Conservation (phyloP, 2,888 invertebrate species). For the Pachydiplax longipennis region DNA sequence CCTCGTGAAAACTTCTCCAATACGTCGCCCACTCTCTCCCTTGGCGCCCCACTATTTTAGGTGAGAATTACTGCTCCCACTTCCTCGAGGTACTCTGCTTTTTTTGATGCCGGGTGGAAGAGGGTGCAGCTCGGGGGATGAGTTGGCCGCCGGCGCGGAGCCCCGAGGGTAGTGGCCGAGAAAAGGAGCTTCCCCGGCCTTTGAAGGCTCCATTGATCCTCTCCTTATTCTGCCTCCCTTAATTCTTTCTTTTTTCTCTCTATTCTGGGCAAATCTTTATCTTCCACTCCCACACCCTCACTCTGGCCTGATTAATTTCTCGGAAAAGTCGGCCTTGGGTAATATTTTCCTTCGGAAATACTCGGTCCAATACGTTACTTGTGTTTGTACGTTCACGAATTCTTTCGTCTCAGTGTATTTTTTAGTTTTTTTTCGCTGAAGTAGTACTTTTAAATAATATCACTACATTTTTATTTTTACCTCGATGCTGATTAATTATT, state of each 20-base stretch:
- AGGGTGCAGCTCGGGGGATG: background rate
- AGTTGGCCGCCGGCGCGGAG: background rate
- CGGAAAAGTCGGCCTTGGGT: background rate
- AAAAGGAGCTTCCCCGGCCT: background rate
- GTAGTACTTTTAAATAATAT: too few species aligned
- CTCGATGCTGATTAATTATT: too few species aligned
- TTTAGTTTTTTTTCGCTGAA: too few species aligned
- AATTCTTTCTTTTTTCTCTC: background rate
- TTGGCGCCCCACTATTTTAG: background rate
- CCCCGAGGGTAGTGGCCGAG: background rate
- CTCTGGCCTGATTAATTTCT: background rate
- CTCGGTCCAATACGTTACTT: too few species aligned
- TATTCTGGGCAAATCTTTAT: background rate
- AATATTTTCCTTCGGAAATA: too few species aligned
- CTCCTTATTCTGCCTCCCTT: background rate
- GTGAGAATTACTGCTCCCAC: background rate
- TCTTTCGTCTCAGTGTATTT: too few species aligned
- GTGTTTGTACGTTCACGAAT: too few species aligned
- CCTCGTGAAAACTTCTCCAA: background rate
- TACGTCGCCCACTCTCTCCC: background rate
- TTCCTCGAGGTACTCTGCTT: background rate
- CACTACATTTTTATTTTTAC: too few species aligned
- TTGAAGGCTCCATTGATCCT: background rate
- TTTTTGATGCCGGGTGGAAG: background rate
- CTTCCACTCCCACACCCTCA: background rate